Evolutionary conservation across 2,888 invertebrate species (phyloP).

Genomic region (Caenorhabditis virilis): DNA sequence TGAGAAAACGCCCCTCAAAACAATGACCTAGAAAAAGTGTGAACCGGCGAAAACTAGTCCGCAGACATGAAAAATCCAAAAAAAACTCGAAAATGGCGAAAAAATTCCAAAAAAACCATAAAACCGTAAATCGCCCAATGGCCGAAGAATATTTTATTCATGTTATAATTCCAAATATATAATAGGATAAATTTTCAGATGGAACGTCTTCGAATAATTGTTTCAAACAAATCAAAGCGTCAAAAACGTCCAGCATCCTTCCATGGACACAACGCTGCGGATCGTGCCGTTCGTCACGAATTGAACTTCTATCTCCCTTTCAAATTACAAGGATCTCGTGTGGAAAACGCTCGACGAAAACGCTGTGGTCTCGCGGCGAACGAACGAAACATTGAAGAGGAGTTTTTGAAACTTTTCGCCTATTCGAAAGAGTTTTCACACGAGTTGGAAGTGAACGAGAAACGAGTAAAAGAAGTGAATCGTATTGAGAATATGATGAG

Average conservation of each 20-base stretch:
- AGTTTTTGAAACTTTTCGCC: conserved; percentile 61
- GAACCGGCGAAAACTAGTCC: too few relatives aligned
- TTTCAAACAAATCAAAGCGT: conserved; percentile 27
- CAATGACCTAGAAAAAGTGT: too few relatives aligned
- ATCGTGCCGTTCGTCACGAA: conserved; percentile 32
- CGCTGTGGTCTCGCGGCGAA: conserved; percentile 2
- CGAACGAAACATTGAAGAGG: conserved; percentile 59
- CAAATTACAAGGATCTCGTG: conserved; percentile 59
- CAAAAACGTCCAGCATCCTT: conserved; percentile 55
- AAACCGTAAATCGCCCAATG: too few relatives aligned
- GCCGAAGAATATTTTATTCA: too few relatives aligned
- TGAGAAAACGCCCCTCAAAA: too few relatives aligned
- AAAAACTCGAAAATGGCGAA: too few relatives aligned
- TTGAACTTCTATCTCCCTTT: conserved; percentile 64
- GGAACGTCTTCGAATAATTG: conserved; percentile 40
- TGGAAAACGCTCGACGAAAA: conserved; percentile 49
- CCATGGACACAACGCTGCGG: conserved; percentile 55
- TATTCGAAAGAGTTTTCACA: conserved; percentile 45
- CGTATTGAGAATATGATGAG: conserved; percentile 47
- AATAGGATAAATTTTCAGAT: conserved; percentile 20
- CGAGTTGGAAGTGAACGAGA: conserved; percentile 11
- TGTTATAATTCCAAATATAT: too few relatives aligned
- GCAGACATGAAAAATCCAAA: too few relatives aligned
- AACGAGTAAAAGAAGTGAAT: conserved; percentile 15
- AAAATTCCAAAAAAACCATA: too few relatives aligned